Evolutionary conservation across 2,113 vertebrate genomes (phyloP).

Genomic region (Zosterops borbonicus): DNA sequence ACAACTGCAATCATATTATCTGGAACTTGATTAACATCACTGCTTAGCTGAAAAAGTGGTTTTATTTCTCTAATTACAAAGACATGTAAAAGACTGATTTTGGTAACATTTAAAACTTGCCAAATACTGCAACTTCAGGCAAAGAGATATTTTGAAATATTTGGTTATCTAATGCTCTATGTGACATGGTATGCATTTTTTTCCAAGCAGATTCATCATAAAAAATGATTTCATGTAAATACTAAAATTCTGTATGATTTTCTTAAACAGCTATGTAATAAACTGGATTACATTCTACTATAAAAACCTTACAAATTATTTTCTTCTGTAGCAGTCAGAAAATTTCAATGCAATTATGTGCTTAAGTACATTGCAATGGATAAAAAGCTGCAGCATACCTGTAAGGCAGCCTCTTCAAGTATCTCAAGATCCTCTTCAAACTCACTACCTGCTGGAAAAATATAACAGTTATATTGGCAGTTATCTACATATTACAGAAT

Average conservation of each 20-base stretch:
- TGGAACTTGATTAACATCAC: background rate
- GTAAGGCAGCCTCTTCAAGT: conserved; percentile 95
- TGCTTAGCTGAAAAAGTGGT: background rate
- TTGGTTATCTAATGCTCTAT: background rate
- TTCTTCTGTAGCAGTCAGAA: background rate
- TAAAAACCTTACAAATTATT: background rate
- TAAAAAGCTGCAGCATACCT: conserved; percentile 74
- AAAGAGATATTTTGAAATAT: background rate
- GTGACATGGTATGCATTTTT: background rate
- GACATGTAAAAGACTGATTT: background rate
- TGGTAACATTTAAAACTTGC: background rate
- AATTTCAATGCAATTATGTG: background rate
- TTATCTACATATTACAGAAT: background rate
- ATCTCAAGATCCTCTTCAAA: conserved; percentile 98
- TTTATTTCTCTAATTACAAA: background rate
- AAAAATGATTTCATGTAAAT: background rate
- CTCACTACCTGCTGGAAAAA: conserved; percentile 85
- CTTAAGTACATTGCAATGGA: background rate
- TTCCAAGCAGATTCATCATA: background rate
- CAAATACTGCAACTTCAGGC: background rate
- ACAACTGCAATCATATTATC: background rate
- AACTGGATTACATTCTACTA: background rate
- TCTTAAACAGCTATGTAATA: background rate
- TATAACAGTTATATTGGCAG: background rate
- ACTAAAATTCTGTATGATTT: background rate